phyloP scores from a whole-genome alignment of 2,113 vertebrate genomes.

The Hypanus sabinus region DNA sequence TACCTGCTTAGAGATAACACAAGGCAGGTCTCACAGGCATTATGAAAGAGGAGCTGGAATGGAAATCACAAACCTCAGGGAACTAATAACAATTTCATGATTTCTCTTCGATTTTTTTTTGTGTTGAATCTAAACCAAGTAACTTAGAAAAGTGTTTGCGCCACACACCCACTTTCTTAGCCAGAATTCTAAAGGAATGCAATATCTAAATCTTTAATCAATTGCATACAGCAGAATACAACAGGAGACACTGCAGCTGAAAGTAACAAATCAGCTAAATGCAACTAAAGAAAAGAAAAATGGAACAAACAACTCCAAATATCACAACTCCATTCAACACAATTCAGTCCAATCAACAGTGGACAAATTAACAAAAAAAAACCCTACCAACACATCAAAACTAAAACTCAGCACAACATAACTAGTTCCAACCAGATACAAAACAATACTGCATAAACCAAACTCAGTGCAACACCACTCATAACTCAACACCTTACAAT shows the following conservation, averaged over 20 bases:
- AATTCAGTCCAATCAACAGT: not conserved
- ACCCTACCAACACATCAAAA: not conserved
- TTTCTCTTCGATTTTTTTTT: too few relatives aligned
- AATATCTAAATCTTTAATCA: not conserved
- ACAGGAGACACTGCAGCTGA: not conserved
- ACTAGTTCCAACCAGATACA: not conserved
- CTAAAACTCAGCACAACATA: not conserved
- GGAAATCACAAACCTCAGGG: too few relatives aligned
- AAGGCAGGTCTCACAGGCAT: too few relatives aligned
- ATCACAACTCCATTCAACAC: not conserved
- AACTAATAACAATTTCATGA: too few relatives aligned
- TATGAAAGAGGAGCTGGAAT: too few relatives aligned
- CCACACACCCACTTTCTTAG: too few relatives aligned
- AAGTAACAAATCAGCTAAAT: not conserved
- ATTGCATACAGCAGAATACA: not conserved
- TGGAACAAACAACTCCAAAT: not conserved
- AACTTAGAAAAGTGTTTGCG: too few relatives aligned
- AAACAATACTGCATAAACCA: not conserved
- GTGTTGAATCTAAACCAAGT: too few relatives aligned
- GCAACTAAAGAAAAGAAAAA: not conserved
- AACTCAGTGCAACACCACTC: not conserved
- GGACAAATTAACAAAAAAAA: not conserved
- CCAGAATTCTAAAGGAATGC: too few relatives aligned
- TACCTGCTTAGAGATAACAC: too few relatives aligned
- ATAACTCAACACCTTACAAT: not conserved